Conservation (phyloP, 2,888 invertebrate species). For the Antheraea yamamai region DNA sequence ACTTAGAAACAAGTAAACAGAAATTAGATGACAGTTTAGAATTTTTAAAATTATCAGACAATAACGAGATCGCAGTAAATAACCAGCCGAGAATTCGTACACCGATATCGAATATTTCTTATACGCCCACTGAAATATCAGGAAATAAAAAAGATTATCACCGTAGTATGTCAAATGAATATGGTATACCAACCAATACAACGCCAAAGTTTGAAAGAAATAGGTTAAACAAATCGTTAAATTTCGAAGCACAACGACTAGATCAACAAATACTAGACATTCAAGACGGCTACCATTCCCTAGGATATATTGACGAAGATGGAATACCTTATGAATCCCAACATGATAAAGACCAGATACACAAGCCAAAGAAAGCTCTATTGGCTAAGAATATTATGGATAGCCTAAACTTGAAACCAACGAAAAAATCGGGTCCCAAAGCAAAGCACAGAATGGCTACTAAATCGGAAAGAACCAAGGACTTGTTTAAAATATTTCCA, state of each 20-base stretch:
- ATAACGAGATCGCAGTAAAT: conserved; percentile 75
- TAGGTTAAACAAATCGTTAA: conserved; percentile 75
- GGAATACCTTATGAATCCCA: conserved; percentile 43
- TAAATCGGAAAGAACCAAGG: conserved; percentile 62
- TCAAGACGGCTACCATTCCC: conserved; percentile 74
- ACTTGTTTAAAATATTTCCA: conserved; percentile 69
- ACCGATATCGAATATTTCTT: conserved; percentile 74
- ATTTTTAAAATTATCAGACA: conserved; percentile 70
- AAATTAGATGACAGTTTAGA: conserved; percentile 74
- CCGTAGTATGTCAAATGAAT: conserved; percentile 70
- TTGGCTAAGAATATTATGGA: conserved; percentile 77
- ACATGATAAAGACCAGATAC: conserved; percentile 53
- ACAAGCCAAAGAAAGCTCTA: conserved; percentile 70
- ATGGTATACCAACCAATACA: conserved; percentile 55
- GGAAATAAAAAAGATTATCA: conserved; percentile 58
- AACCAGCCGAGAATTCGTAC: conserved; percentile 78
- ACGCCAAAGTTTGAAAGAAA: conserved; percentile 78
- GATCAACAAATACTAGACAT: conserved; percentile 79
- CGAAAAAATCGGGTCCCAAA: conserved; percentile 73
- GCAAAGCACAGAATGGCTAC: conserved; percentile 68
- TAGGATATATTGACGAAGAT: conserved; percentile 75
- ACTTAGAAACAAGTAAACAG: conserved; percentile 71
- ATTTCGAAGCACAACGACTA: conserved; percentile 72
- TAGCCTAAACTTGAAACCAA: conserved; percentile 73
- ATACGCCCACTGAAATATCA: conserved; percentile 68